A percentile compares a stretch with the other conserved stretches of the same genome.
Conservation (phyloP, 2,888 invertebrate genomes). For the Mesochorus sp. region DNA sequence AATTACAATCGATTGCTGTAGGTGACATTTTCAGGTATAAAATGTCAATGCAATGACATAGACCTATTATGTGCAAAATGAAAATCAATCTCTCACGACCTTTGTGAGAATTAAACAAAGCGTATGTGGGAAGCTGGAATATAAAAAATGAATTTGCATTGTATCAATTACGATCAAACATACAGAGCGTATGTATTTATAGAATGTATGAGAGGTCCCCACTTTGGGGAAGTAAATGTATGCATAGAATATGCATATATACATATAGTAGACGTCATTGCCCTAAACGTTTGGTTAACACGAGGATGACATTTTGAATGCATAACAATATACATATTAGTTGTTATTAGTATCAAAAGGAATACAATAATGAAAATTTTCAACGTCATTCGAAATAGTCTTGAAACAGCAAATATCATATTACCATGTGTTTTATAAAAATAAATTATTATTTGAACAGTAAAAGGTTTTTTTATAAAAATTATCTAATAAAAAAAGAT, state of each 20-base stretch:
- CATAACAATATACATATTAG: constrained; percentile 70
- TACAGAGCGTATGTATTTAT: constrained; percentile 21
- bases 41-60: constrained; percentile 16
- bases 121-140: constrained; percentile 20
- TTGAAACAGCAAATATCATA: too few species aligned
- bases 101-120: constrained; percentile 18
- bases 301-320: constrained; percentile 76
- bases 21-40: not conserved
- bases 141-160: constrained; percentile 30
- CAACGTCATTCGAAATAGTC: not conserved
- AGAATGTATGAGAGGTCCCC: not conserved
- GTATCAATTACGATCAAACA: constrained; percentile 47
- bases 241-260: constrained; percentile 30
- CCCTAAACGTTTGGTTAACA: constrained; percentile 39
- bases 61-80: not conserved
- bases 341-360: too few species aligned
- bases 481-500: not conserved
- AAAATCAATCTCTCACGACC: not conserved
- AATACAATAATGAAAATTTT: too few species aligned
- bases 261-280: constrained; percentile 35
- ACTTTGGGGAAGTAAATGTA: constrained; percentile 18
- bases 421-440: too few species aligned
- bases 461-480: not conserved
- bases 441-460: not conserved
- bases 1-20: not conserved